These are phyloP conservation scores for Natrix natrix DNA, from an alignment of 2,797 vertebrate species.

Conservation along the genomic window DNA sequence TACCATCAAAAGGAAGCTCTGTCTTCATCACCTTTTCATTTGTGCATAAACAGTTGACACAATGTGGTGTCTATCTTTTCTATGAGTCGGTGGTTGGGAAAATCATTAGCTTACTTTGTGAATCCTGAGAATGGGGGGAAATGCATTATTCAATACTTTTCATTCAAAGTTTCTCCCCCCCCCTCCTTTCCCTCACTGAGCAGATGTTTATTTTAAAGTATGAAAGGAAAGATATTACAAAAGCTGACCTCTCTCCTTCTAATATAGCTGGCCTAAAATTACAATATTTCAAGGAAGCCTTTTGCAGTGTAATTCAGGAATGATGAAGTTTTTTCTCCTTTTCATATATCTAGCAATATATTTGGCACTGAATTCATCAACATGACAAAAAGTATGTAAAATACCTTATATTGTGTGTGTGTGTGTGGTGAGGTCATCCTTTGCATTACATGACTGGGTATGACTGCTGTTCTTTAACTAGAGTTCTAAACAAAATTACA, in stretches of 20 bases:
- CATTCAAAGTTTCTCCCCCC: slow-evolving; percentile 17
- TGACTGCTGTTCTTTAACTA: background rate
- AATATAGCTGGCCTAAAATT: background rate
- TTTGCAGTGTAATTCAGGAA: background rate
- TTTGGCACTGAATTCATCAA: background rate
- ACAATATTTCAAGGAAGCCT: background rate
- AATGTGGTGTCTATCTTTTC: slow-evolving; percentile 5
- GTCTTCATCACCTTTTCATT: background rate
- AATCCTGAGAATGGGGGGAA: background rate
- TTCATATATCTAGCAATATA: background rate
- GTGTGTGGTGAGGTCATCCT: background rate
- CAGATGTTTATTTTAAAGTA: slow-evolving; percentile 28
- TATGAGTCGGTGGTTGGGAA: background rate
- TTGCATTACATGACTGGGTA: background rate
- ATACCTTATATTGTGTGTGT: background rate
- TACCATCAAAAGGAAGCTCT: background rate
- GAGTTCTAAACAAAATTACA: background rate
- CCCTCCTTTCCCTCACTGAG: slow-evolving; percentile 9
- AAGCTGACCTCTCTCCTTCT: slow-evolving; percentile 1
- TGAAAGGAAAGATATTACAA: slow-evolving; percentile 5
- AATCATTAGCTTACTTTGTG: slow-evolving; percentile 9
- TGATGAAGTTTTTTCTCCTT: background rate
- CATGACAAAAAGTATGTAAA: background rate
- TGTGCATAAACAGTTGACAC: background rate
- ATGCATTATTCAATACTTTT: slow-evolving; percentile 9